Conservation (phyloP, 2,797 vertebrate genomes). For the Cirrhinus mrigala region DNA sequence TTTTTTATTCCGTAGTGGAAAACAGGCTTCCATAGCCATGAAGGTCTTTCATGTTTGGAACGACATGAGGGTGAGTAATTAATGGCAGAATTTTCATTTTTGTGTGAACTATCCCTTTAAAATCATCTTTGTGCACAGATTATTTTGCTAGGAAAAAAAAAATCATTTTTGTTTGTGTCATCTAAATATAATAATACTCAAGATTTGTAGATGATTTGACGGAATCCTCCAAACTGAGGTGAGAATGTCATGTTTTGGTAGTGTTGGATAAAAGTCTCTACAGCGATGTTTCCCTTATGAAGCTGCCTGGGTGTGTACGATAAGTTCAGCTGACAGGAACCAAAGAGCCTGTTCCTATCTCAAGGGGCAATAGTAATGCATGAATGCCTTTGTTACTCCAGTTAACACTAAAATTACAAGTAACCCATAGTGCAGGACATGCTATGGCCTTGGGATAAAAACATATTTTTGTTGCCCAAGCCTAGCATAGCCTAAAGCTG, state of each 20-base stretch:
- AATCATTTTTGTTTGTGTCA: no score
- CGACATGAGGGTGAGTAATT: no score
- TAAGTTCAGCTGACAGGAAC: slow-evolving; percentile 82
- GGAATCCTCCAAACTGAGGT: background rate
- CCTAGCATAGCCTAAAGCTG: slow-evolving; percentile 71
- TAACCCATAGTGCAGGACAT: slow-evolving; percentile 73
- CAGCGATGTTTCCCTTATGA: background rate
- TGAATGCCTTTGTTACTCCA: slow-evolving; percentile 82
- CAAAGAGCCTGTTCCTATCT: slow-evolving; percentile 79
- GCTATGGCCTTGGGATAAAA: slow-evolving; percentile 74
- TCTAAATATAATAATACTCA: no score
- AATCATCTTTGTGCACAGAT: no score
- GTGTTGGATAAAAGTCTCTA: background rate
- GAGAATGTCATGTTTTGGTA: background rate
- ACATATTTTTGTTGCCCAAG: slow-evolving; percentile 72
- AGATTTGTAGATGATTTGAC: no score
- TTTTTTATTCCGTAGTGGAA: no score
- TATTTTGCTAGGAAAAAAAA: no score
- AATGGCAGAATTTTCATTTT: no score
- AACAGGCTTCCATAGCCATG: no score
- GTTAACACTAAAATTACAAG: slow-evolving; percentile 78
- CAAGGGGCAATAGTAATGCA: slow-evolving; percentile 83
- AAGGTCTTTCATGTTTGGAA: no score
- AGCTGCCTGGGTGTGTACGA: slow-evolving; percentile 57
- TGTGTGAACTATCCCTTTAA: no score